These are phyloP conservation scores for Trinectes maculatus DNA, from an alignment of 2,113 vertebrate genomes.

Conservation along the genomic window DNA sequence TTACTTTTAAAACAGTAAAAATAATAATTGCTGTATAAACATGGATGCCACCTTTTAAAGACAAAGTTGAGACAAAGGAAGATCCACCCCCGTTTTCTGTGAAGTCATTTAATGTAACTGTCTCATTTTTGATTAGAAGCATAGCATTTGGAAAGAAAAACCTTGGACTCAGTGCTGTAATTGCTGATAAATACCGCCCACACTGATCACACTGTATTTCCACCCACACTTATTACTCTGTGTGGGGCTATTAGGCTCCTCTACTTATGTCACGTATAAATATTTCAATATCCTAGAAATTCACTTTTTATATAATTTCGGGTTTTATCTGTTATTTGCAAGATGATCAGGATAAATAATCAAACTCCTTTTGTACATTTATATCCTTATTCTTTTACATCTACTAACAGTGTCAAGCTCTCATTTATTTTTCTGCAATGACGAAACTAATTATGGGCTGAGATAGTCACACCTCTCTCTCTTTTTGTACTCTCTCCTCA, in stretches of 20 bases:
- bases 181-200: conserved; percentile 55
- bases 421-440: conserved; percentile 7
- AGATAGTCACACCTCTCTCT: conserved; percentile 21
- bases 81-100: neutral
- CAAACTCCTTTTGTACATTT: conserved; percentile 1
- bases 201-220: conserved; percentile 54
- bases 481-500: conserved; percentile 25
- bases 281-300: conserved; percentile 40
- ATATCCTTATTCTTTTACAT: conserved; percentile 2
- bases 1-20: conserved; percentile 10
- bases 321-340: conserved; percentile 7
- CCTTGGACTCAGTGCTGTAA: conserved; percentile 31
- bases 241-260: conserved; percentile 31
- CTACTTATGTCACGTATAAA: conserved; percentile 20
- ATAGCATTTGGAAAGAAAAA: conserved; percentile 11
- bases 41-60: neutral
- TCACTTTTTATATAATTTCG: neutral
- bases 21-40: conserved; percentile 3
- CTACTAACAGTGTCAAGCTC: neutral
- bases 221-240: conserved; percentile 57
- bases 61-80: neutral
- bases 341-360: conserved; percentile 4
- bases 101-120: conserved; percentile 27
- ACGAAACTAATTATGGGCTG: conserved; percentile 14
- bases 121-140: conserved; percentile 24